phyloP scores from a whole-genome alignment of 2,888 invertebrate species.

The Chalcis sispes region DNA sequence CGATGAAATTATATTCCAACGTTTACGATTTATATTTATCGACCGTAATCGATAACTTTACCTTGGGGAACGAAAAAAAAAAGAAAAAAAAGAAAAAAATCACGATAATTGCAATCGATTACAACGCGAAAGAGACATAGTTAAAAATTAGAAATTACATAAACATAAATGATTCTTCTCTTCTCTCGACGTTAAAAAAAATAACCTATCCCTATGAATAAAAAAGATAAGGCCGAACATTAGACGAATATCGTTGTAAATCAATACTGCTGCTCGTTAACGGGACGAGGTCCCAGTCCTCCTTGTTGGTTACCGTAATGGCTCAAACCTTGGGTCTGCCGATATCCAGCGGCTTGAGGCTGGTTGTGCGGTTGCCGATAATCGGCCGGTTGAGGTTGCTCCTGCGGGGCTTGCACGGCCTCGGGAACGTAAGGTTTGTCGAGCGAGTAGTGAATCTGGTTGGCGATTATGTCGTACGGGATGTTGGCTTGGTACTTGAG shows the following conservation, averaged over 20 bases:
- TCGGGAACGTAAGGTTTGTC: constrained; percentile 73
- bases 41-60: too few relatives aligned
- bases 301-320: constrained; percentile 35
- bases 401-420: constrained; percentile 58
- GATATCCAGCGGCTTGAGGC: background rate
- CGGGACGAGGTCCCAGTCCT: constrained; percentile 1
- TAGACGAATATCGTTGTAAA: too few relatives aligned
- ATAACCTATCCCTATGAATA: too few relatives aligned
- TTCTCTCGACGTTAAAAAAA: background rate
- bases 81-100: too few relatives aligned
- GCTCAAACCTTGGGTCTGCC: background rate
- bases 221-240: too few relatives aligned
- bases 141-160: too few relatives aligned
- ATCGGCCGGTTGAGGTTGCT: background rate
- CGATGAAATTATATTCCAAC: too few relatives aligned
- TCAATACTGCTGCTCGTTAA: constrained; percentile 42
- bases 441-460: constrained; percentile 66
- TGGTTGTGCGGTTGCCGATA: constrained; percentile 29
- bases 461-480: constrained; percentile 73
- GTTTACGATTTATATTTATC: too few relatives aligned
- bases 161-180: too few relatives aligned
- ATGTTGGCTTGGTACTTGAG: constrained; percentile 70
- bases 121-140: too few relatives aligned
- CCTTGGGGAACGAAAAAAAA: background rate
- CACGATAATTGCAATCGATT: too few relatives aligned